Base-by-base conservation (phyloP, 2,797 vertebrate genomes). In the Columba guinea region DNA sequence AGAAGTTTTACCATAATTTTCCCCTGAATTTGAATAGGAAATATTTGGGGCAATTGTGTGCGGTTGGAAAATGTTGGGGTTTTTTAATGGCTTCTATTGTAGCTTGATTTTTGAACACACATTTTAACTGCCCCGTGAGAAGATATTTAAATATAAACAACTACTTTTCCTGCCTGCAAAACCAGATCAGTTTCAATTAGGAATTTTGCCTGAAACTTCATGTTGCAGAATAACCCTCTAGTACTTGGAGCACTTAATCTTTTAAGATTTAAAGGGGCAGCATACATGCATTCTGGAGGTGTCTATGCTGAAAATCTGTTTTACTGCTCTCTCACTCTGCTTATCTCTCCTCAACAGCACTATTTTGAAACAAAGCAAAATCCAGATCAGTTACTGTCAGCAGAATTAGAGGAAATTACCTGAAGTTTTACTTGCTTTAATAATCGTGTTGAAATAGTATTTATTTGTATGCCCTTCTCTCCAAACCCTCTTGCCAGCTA, bases 401-500 rank as follows among this genome's bases (percentile, higher is more conserved):
- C 88, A 92, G 71, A 95, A 92, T 95, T 79, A 93, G 56, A 94
- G 93, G 96, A 96, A 95, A 90, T 93, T 90, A 94, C 88, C 95
- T 95, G 88, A 96, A 87, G 74, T 90, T 93, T 89, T 94, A 71
- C 71, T 92, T 91, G 55, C 52, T 89, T 89, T 92, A 89, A 80
- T 70, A 80, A 80, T 70, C 23, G 67, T 80, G 73, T 9, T 92
- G 71, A 91, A 94, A 76, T 34, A 39, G 32, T 83, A 37, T 77
- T 93, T 74, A 71, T 86, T 93, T 94, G 39, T 86, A 41, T 80
- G 55, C 34, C 8, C 62, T 94, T 27, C 58, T 91, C 62, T 95
- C 59, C 46, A 37, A 73, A 70, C 34, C 49, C 8, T 88, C 82
- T 87, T 88, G 56, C 52, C 46, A 92, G 32, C 70, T 87, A 87